Base-by-base conservation (phyloP, 2,797 vertebrate genomes). In the Xiphorhynchus erythropygius region DNA sequence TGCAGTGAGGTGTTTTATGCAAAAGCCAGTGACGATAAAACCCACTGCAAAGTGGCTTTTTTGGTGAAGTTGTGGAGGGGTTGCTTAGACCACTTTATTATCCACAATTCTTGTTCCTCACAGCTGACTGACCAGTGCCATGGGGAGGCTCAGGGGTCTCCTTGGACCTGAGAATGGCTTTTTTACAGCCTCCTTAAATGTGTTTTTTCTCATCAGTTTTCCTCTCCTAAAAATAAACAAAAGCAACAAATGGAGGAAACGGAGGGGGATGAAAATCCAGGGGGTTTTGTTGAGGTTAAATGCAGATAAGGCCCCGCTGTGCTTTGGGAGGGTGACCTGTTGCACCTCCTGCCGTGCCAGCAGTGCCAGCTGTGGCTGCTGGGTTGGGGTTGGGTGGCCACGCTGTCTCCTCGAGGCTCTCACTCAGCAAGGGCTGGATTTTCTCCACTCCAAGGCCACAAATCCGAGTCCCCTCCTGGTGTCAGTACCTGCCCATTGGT, bases 401-500 rank as follows among this genome's bases (percentile, higher is more conserved):
- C 17, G 0, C 2, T 1, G 15, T 16, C 22, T 41, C 15, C 2
- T 5, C 18, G 64, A 24, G 57, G 9, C 14, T 0, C 42, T 10
- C 2, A 0, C 12, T 25, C 28, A 9, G 33, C 16, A 0, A 10
- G 4, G 27, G 4, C 27, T 7, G 21, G 4, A 2, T 80, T 24
- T 24, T 53, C 9, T 46, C 37, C 1, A 5, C 73, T 47, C 3
- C 7, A 1, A 44, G 69, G 27, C 21, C 11, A 0, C 2, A 2
- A 50, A 0, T 32, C 41, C 2, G 2, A 39, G 39, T 8, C 33
- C 7, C 28, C 21, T 57, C n/a, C 35, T 5, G 33, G 10, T 10
- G 56, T 2, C 44, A 7, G 0, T 12, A 5, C 15, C 59, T 3
- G 2, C 1, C n/a, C 0, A 0, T 7, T 9, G 74, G 52, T 47